Base-by-base conservation (phyloP, 1,140 invertebrate species). In the Hyles vespertilio region DNA sequence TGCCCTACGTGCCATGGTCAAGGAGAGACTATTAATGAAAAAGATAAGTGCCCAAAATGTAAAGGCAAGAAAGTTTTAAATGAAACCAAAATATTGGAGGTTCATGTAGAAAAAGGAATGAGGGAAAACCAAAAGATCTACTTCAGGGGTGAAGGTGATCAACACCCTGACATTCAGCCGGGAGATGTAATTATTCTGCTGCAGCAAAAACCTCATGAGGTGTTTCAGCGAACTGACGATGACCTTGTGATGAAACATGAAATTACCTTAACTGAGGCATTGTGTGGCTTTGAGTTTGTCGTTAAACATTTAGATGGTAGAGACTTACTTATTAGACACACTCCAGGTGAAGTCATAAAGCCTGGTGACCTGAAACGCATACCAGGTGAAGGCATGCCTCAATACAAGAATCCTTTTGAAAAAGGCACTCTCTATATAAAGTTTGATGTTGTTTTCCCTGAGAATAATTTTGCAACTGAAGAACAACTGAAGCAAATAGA, bases 81-180 rank as follows among this genome's bases (percentile, higher is more conserved):
- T 81, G 93, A 93, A 90, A 94, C 89, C 63, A 96, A 97, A 88
- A 94, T 96, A 54, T 83, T 98, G 4, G 96, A 97, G 81, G 95
- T 98, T 32, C 93, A 96, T 80, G 93, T 99, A 63, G 96, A 98
- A 70, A 97, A 97, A 88, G 97, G 96, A 65, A 98, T 97, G 95
- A 92, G 92, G 58, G 95, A 98, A 75, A 94, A 94, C 56, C 93
- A 97, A 70, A 97, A 96, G 81, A 95, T 99, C 59, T 91, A 92
- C 47, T 98, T 98, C 78, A 87, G 91, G 46, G 96, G 96, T 22
- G 96, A 97, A 88, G 98, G 98, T 32, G 96, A 99, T 90, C 96
- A 98, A 74, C 92, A 95, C 77, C 95, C 96, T 51, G 95, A 94
- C 63, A 89, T 96, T 43, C 92, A 95, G 59, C 92, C 95, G 46